These are phyloP conservation scores for Pollenia angustigena DNA, from an alignment of 2,888 invertebrate species.

Conservation along the genomic window DNA sequence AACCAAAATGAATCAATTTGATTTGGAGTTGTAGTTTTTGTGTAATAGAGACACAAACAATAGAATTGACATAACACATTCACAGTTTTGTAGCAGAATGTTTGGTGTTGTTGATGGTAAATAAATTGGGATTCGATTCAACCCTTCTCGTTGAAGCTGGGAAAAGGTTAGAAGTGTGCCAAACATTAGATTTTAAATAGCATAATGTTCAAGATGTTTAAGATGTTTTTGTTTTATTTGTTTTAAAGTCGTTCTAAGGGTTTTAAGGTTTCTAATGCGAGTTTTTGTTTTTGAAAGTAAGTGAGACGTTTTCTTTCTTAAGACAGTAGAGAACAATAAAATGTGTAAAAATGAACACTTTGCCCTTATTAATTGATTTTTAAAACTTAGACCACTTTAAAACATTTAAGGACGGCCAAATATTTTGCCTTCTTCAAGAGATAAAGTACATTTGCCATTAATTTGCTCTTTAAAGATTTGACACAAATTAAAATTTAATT, in stretches of 20 bases:
- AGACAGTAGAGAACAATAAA: conserved; percentile 48
- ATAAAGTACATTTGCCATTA: no score
- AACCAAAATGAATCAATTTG: conserved; percentile 80
- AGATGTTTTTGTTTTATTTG: conserved; percentile 54
- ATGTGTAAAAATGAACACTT: conserved; percentile 16
- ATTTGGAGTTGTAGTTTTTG: conserved; percentile 65
- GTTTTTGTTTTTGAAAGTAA: conserved; percentile 46
- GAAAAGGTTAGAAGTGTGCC: conserved; percentile 65
- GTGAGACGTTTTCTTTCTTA: conserved; percentile 43
- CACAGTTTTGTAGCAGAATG: conserved; percentile 45
- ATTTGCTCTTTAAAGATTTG: no score
- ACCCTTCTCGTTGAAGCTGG: conserved; percentile 55
- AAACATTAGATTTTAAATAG: conserved; percentile 52
- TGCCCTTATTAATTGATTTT: neutral
- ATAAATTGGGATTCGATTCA: conserved; percentile 50
- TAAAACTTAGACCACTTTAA: conserved; percentile 9
- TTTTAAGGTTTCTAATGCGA: conserved; percentile 45
- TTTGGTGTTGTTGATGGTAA: conserved; percentile 26
- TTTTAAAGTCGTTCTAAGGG: conserved; percentile 24
- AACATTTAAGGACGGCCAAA: neutral
- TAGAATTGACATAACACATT: conserved; percentile 59
- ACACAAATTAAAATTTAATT: no score
- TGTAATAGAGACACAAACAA: conserved; percentile 49
- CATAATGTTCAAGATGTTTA: conserved; percentile 7
- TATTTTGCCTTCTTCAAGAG: no score